Base-by-base conservation (phyloP, 2,113 vertebrate genomes). In the Zosterops lateralis region DNA sequence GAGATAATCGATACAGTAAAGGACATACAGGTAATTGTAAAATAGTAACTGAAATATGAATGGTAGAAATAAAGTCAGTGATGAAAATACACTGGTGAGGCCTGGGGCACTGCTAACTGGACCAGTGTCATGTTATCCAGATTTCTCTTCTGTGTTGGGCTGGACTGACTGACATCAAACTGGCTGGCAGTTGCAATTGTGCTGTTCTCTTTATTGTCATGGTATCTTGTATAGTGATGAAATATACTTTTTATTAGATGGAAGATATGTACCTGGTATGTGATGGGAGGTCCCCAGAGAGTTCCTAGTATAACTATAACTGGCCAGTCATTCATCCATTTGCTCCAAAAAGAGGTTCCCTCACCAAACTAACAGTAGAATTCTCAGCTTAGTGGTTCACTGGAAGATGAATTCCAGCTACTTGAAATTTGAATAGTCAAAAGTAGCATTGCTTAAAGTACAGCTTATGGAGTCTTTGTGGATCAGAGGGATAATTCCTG, bases 321-420 rank as follows among this genome's bases (percentile, higher is more conserved):
- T 68, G 36, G 34, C 53, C n/a, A 44, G 45, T 53, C 40, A 1
- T 51, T 78, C 72, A 26, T 85, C 54, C 40, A 1, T 53, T 76
- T 74, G 28, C 56, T 91, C 87, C 87, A 94, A 62, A 95, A 28
- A 91, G 68, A 88, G 54, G 80, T 66, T 93, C 80, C 95, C 70
- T 67, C 86, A 75, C 73, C 34, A 58, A 95, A 91, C 28, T 90
- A 95, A 92, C 17, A 83, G 34, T 51, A 81, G 51, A 84, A 17
- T 80, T 93, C 85, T 83, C 89, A 64, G 20, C 66, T 83, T 72
- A 57, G 19, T 48, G 29, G 31, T 79, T 65, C 68, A 61, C 4
- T 92, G 70, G 76, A 81, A 87, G 74, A 74, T 78, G 70, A n/a
- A 83, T 45, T 67, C 60, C 84, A 64, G 57, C 38, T 89, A 53